phyloP scores from a whole-genome alignment of 2,797 vertebrate species.

The Miichthys miiuy region DNA sequence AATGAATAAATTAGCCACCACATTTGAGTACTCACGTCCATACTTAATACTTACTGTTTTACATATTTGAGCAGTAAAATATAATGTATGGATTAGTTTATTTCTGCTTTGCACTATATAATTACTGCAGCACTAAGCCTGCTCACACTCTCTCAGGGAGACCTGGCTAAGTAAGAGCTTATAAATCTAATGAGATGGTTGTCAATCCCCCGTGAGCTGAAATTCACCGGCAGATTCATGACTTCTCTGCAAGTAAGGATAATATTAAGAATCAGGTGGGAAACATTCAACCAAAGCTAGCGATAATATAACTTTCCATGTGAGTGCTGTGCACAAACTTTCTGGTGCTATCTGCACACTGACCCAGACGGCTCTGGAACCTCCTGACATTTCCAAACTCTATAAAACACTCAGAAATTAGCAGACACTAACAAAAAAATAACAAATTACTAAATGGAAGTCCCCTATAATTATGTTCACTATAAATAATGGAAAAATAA shows the following conservation, averaged over 20 bases:
- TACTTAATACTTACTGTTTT: neutral
- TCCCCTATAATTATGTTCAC: slow-evolving; percentile 15
- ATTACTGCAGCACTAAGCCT: slow-evolving; percentile 1
- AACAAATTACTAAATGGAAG: slow-evolving; percentile 32
- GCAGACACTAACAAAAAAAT: neutral
- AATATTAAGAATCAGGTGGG: neutral
- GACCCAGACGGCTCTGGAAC: slow-evolving; percentile 1
- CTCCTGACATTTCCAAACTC: slow-evolving; percentile 9
- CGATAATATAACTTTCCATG: neutral
- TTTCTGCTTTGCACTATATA: slow-evolving; percentile 19
- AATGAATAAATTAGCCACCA: too few relatives aligned
- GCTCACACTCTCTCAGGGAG: slow-evolving; percentile 23
- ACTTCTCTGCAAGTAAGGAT: neutral
- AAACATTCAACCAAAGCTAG: neutral
- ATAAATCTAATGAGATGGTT: slow-evolving; percentile 44
- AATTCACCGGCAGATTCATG: slow-evolving; percentile 16
- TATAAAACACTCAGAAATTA: slow-evolving; percentile 19
- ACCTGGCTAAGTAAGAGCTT: slow-evolving; percentile 38
- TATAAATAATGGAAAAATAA: slow-evolving; percentile 10
- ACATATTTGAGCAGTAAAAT: neutral
- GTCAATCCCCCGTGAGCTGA: slow-evolving; percentile 53
- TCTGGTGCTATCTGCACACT: neutral
- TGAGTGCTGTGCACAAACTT: too few relatives aligned
- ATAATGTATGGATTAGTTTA: neutral
- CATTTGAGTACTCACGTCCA: too few relatives aligned